These are phyloP conservation scores for Aethina tumida DNA, from an alignment of 1,140 invertebrate species.

Conservation along the genomic window DNA sequence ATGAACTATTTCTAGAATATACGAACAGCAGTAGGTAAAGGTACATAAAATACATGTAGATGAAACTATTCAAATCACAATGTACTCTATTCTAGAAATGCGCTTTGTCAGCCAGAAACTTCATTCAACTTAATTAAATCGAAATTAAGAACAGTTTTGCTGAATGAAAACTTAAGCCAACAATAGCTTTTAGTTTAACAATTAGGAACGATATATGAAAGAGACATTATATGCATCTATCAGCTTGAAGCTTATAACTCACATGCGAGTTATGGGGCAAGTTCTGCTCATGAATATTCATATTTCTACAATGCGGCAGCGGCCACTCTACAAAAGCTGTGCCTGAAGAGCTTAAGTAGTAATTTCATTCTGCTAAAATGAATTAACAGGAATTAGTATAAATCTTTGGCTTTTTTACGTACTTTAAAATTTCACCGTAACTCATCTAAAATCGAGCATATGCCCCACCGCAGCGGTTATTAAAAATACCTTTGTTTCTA, in stretches of 20 bases:
- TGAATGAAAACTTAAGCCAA: no score
- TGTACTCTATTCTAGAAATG: no score
- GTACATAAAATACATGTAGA: not conserved
- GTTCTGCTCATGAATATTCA: constrained; percentile 16
- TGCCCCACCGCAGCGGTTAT: no score
- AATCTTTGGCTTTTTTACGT: constrained; percentile 8
- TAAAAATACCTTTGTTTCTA: no score
- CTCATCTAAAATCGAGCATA: no score
- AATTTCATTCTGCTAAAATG: constrained; percentile 14
- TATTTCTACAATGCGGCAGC: not conserved
- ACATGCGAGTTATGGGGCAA: constrained; percentile 13
- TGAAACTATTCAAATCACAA: no score
- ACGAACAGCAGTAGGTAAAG: not conserved
- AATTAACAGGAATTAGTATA: constrained; percentile 13
- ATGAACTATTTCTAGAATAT: not conserved
- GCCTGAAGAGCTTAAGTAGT: constrained; percentile 12
- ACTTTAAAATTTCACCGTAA: no score
- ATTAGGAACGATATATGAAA: no score
- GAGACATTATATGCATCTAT: constrained; percentile 13
- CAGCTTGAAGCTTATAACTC: constrained; percentile 13
- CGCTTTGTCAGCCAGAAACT: no score
- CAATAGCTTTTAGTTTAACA: no score
- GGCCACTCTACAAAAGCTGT: constrained; percentile 11
- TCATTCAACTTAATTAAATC: no score
- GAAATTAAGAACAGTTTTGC: no score